Percentiles rank a stretch among this genome's conserved stretches.
Conservation (phyloP, 2,888 invertebrate genomes). For the Dasypogon diadema region DNA sequence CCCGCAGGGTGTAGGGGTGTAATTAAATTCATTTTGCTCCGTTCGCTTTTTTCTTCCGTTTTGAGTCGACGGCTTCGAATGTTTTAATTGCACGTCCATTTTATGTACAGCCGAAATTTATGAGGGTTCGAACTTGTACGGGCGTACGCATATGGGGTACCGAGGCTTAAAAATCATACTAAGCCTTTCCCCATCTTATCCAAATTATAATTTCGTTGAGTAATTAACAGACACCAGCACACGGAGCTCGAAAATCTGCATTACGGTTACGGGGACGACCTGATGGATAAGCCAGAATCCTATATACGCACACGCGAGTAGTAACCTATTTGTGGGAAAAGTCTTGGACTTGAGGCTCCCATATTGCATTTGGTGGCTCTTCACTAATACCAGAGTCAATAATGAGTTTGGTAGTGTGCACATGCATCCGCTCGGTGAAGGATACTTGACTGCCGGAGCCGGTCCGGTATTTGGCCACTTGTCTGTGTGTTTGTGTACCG, state of each 20-base stretch:
- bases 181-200: constrained; percentile 42
- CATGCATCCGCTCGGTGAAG: neutral
- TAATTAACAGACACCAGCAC: constrained; percentile 49
- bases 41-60: constrained; percentile 28
- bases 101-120: constrained; percentile 51
- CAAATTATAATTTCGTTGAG: constrained; percentile 53
- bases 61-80: constrained; percentile 28
- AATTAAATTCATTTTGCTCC: constrained; percentile 50
- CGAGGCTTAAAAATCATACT: constrained; percentile 17
- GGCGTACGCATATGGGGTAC: constrained; percentile 5
- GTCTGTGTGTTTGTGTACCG: constrained; percentile 26
- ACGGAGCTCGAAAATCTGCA: neutral
- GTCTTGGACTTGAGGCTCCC: constrained; percentile 40
- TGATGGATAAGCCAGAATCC: constrained; percentile 34
- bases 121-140: constrained; percentile 49
- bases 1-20: constrained; percentile 47
- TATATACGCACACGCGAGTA: constrained; percentile 31
- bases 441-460: constrained; percentile 16
- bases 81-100: constrained; percentile 53
- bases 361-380: constrained; percentile 34
- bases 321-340: constrained; percentile 10
- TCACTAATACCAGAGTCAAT: constrained; percentile 41
- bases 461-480: constrained; percentile 12
- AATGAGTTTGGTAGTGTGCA: constrained; percentile 35
- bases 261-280: neutral